A percentile compares a stretch with the other conserved stretches of the same genome.
These are phyloP conservation scores for Platynereis dumerilii DNA, from an alignment of 2,888 invertebrate species.

Conservation along the genomic window DNA sequence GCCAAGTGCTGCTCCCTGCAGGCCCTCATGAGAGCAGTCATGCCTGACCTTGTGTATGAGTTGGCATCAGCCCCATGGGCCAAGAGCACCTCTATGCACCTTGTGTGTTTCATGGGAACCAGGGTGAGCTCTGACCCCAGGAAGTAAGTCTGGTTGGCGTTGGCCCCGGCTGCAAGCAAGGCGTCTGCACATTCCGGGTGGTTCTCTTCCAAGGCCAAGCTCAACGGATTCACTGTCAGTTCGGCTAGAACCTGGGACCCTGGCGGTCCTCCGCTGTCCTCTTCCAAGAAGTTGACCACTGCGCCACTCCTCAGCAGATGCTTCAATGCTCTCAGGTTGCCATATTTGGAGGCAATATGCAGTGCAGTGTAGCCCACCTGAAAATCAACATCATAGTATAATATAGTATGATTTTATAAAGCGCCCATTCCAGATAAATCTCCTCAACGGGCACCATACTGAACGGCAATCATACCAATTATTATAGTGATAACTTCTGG, in stretches of 20 bases:
- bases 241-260: conserved; percentile 16
- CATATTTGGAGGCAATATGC: conserved; percentile 89
- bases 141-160: conserved; percentile 90
- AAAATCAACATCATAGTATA: too few relatives aligned
- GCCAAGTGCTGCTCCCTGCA: conserved; percentile 67
- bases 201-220: conserved; percentile 85
- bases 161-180: conserved; percentile 82
- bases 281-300: conserved; percentile 68
- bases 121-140: conserved; percentile 90
- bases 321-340: conserved; percentile 68
- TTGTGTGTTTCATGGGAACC: conserved; percentile 77
- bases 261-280: not conserved
- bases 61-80: conserved; percentile 87
- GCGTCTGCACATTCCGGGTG: conserved; percentile 73
- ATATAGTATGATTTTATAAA: too few relatives aligned
- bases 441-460: too few relatives aligned
- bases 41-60: conserved; percentile 82
- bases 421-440: too few relatives aligned
- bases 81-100: conserved; percentile 74
- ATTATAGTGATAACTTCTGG: too few relatives aligned
- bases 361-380: conserved; percentile 81
- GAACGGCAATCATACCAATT: too few relatives aligned
- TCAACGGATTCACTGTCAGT: conserved; percentile 69
- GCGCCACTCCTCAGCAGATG: conserved; percentile 79
- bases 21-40: conserved; percentile 91